Evolutionary conservation across 2,888 invertebrate species (phyloP), one percentile per base, ranked within the genome.

Genomic region (Drosophila koepferae): DNA sequence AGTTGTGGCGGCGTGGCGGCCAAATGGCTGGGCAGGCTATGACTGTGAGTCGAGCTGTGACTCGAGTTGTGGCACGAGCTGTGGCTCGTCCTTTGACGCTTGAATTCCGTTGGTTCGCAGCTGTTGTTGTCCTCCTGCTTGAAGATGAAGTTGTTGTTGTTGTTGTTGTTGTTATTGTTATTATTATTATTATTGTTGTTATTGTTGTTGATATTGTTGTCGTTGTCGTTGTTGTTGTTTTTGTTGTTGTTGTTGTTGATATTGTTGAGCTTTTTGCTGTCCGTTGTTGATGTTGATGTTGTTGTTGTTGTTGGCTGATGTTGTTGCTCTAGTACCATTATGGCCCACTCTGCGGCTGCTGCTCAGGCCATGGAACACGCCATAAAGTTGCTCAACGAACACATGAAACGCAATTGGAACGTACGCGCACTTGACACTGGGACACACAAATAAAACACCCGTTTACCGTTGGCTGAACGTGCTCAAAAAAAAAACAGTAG

Each of bases 291-390:
- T 12, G 46, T 48, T 53, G 59, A 46, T 48, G 63, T 41, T 51
- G 56, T 18, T 9, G 36, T 38, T 51, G 60, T 49, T 43, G 63
- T 40, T 59, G 60, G 56, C 40, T 68, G 63, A 10, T 68, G 72
- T 72, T 85, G 86, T 85, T 90, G 91, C 82, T 91, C 91, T 82
- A 91, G 87, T 77, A 91, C 91, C 91, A 91, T 91, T 91, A 83
- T 88, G 89, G 86, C 69, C 80, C 58, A 72, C 64, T 72, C 55
- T 79, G 18, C 63, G 48, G 64, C 61, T 34, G 31, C 71, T 74
- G 68, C 41, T 79, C 43, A 74, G 72, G 80, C 78, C 83, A 72
- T 75, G 62, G 54, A 73, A 72, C 63, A 54, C 44, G 71, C 59
- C 73, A 58, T 59, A 9, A 46, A 67, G 56, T 63, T 67, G 54